Evolutionary conservation across 1,140 invertebrate species (phyloP), one percentile per base, ranked within the genome.

Genomic region (Propsilocerus akamusi): DNA sequence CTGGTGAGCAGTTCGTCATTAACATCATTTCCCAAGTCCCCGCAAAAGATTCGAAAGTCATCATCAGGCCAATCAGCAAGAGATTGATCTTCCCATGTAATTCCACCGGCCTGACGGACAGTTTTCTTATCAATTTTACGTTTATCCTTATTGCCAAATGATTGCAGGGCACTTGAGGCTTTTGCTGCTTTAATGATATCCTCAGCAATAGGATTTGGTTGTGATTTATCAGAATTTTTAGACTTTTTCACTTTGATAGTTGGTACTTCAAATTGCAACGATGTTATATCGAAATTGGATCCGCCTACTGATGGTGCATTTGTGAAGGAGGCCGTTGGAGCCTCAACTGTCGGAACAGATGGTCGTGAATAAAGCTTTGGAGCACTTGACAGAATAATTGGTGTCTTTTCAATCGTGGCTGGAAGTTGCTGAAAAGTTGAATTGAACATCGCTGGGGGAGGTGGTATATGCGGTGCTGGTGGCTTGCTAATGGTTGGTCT

Each of bases 21-120:
- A 1, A 98, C 95, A 68, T 99, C 96, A 67, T 99, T 99, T 3
- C 97, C 97, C 5, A 99, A 71, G 75, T 99, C 97, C 26, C 97
- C 97, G 66, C 94, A 97, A 67, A 99, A 99, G 64, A 99, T 85
- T 54, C 96, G 72, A 66, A 96, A 99, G 71, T 99, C 96, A 74
- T 96, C 91, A 60, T 87, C 81, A 49, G 90, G 83, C 93, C 93
- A 98, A 59, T 97, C 94, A 11, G 77, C 61, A 22, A 98, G 66
- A 0, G 88, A 88, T 30, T 74, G 71, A 72, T 97, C 95, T 67
- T 97, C 93, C 95, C 95, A 98, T 2, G 82, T 80, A 56, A 84
- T 79, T 3, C 92, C 92, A 28, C 93, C 95, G 5, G 93, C 94
- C 55, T 82, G 86, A 41, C 94, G 71, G 26, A 97, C 76, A 30